These are phyloP conservation scores for Autographa pulchrina DNA, from an alignment of 2,888 invertebrate genomes.

Conservation along the genomic window DNA sequence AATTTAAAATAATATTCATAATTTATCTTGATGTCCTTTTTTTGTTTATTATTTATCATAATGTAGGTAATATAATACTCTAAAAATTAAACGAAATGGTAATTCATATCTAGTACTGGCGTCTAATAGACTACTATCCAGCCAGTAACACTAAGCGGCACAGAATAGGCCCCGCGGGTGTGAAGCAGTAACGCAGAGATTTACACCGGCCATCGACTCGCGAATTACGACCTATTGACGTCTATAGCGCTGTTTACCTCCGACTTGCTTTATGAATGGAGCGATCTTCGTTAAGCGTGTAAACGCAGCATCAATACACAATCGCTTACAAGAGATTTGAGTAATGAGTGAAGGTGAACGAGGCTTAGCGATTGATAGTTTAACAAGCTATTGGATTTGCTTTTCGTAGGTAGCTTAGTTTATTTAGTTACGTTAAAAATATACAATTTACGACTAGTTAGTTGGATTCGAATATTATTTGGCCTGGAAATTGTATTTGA, in stretches of 20 bases:
- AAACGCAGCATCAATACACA: conserved; percentile 24
- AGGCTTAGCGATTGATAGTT: background rate
- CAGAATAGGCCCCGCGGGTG: conserved; percentile 48
- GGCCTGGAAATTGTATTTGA: no score
- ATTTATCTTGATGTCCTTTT: background rate
- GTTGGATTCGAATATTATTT: background rate
- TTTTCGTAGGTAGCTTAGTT: background rate
- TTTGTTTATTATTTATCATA: background rate
- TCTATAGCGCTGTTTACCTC: conserved; percentile 56
- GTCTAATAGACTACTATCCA: conserved; percentile 19
- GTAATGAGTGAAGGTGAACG: conserved; percentile 19
- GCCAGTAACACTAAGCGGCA: conserved; percentile 47
- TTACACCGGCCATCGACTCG: conserved; percentile 60
- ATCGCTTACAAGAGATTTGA: conserved; percentile 35
- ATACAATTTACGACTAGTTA: background rate
- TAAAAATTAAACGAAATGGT: background rate
- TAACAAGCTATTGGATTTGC: background rate
- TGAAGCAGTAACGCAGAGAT: conserved; percentile 62
- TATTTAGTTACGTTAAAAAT: background rate
- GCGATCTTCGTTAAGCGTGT: conserved; percentile 22
- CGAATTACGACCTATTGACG: conserved; percentile 60
- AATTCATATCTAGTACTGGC: conserved; percentile 3
- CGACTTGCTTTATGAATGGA: conserved; percentile 28
- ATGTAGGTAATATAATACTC: background rate
- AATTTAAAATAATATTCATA: no score